Conservation (phyloP, 2,113 vertebrate species). For the Anhinga anhinga region DNA sequence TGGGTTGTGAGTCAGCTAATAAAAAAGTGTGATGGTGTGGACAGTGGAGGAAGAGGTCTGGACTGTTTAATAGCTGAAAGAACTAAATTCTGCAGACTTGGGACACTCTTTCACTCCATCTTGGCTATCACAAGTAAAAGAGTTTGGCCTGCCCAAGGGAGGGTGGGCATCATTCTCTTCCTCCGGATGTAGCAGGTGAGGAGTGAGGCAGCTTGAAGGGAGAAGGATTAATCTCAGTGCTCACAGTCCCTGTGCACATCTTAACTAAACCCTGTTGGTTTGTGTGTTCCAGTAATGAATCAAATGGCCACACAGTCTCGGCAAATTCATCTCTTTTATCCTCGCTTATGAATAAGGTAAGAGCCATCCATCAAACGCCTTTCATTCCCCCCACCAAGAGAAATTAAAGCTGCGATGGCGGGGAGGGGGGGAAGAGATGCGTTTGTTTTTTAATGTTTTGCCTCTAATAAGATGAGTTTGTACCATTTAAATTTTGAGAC, state of each 20-base stretch:
- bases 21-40: background rate
- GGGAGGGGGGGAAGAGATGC: constrained; percentile 79
- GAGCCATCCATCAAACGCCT: constrained; percentile 94
- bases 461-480: constrained; percentile 99
- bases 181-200: constrained; percentile 12
- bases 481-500: constrained; percentile 99
- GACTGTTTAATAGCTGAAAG: background rate
- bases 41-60: background rate
- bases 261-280: constrained; percentile 92
- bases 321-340: constrained; percentile 99
- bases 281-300: constrained; percentile 98
- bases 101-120: background rate
- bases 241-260: constrained; percentile 83
- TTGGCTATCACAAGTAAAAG: background rate
- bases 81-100: background rate
- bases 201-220: constrained; percentile 45
- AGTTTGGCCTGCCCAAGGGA: background rate
- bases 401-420: constrained; percentile 84
- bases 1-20: background rate
- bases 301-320: constrained; percentile 94
- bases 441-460: constrained; percentile 99
- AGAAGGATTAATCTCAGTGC: constrained; percentile 80
- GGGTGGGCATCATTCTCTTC: background rate
- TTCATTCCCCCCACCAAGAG: constrained; percentile 86
- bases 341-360: constrained; percentile 99